phyloP scores from a whole-genome alignment of 2,113 vertebrate species.

The Scophthalmus maximus region DNA sequence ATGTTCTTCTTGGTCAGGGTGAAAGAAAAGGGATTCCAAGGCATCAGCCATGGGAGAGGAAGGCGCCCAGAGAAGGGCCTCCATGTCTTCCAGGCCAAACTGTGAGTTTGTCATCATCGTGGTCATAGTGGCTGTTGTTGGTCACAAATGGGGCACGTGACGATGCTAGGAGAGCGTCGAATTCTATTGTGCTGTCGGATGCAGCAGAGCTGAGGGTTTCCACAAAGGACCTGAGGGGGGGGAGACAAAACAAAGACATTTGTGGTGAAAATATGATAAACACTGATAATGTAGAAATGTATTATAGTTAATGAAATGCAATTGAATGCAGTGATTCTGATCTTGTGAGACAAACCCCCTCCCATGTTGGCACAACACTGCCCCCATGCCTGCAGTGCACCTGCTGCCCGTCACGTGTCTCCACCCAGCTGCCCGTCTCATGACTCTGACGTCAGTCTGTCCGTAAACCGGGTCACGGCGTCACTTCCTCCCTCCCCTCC shows the following conservation, averaged over 20 bases:
- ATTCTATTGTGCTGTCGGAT: slow-evolving; percentile 83
- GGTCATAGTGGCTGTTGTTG: slow-evolving; percentile 86
- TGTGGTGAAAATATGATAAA: slow-evolving; percentile 10
- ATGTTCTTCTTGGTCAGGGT: slow-evolving; percentile 65
- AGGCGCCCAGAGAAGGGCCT: slow-evolving; percentile 88
- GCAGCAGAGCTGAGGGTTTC: slow-evolving; percentile 92
- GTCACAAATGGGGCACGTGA: slow-evolving; percentile 63
- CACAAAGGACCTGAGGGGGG: slow-evolving; percentile 85
- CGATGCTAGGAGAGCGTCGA: slow-evolving; percentile 63
- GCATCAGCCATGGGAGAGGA: slow-evolving; percentile 95
- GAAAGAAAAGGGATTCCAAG: slow-evolving; percentile 78
- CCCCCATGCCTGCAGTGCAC: slow-evolving; percentile 48
- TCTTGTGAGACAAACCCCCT: not conserved
- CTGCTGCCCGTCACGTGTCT: slow-evolving; percentile 34
- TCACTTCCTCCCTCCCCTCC: not conserved
- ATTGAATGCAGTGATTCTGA: not conserved
- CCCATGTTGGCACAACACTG: slow-evolving; percentile 37
- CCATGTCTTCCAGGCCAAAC: slow-evolving; percentile 91
- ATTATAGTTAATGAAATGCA: too few species aligned
- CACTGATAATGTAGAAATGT: not conserved
- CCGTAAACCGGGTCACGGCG: slow-evolving; percentile 3
- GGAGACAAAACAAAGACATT: not conserved
- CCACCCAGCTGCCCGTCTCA: slow-evolving; percentile 9
- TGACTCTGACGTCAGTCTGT: slow-evolving; percentile 61
- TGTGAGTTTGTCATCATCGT: slow-evolving; percentile 90